These are phyloP conservation scores for Larimichthys crocea DNA, from an alignment of 2,113 vertebrate species.

Conservation along the genomic window DNA sequence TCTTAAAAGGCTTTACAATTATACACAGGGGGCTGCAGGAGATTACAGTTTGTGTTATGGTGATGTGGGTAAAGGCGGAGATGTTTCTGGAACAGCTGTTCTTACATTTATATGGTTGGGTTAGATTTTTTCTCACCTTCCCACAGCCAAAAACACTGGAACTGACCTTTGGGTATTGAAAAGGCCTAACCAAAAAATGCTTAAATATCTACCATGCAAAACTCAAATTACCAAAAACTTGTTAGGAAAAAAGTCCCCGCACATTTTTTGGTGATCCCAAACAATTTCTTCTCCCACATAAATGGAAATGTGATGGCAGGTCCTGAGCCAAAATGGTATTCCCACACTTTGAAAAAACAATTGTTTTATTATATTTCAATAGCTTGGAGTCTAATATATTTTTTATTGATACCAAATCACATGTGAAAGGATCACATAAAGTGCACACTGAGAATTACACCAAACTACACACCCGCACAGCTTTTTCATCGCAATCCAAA, in stretches of 20 bases:
- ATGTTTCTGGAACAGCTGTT: neutral
- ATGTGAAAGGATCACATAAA: neutral
- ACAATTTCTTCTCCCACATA: constrained; percentile 7
- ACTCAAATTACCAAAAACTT: constrained; percentile 7
- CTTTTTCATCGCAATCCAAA: neutral
- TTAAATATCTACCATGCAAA: neutral
- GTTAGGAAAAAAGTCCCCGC: neutral
- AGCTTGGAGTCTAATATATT: neutral
- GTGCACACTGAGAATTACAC: neutral
- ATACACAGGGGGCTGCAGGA: neutral
- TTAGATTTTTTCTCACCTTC: neutral
- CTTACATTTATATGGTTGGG: neutral
- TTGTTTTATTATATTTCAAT: neutral
- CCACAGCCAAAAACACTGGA: neutral
- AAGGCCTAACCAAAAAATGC: neutral
- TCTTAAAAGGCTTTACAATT: neutral
- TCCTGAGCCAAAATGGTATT: neutral
- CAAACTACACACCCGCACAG: neutral
- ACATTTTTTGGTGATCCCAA: neutral
- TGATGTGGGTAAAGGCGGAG: neutral
- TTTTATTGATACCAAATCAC: neutral
- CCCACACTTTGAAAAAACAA: neutral
- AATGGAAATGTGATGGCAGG: neutral
- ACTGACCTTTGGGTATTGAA: constrained; percentile 9
- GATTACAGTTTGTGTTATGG: neutral